Evolutionary conservation across 92 coral and sea anemone species (phyloP), one percentile per base, ranked within the genome.

Genomic region (Umimayanthus chanpuru): DNA sequence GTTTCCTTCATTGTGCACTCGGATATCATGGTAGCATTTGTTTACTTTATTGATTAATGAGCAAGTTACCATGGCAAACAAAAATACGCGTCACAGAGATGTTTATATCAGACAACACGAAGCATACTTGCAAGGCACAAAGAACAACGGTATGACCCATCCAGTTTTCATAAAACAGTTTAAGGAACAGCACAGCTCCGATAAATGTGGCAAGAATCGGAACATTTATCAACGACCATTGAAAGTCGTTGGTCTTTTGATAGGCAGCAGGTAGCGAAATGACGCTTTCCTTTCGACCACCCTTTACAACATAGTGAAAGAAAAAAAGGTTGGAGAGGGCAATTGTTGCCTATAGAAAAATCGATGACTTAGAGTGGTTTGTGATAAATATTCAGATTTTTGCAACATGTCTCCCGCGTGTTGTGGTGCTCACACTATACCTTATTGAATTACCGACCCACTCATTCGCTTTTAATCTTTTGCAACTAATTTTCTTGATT

Each of bases 31-130:
- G 47, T 76, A 39, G 55, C 80, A 36, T 2, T 8, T 21, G 9
- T 8, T 76, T 1, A 76, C 80, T 76, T 39, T 39, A 28, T 18
- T 76, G 20, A 5, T 18, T 8, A 76, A 39, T 39, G 80, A 15
- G 10, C 80, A 76, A 20, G 80, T 76, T 39, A 76, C 23, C 25
- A 76, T 39, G 6, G 80, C 55, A 76, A 76, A 76, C 16, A 72
- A n/a, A n/a, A n/a, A n/a, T n/a, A n/a, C n/a, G n/a, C 4, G 39
- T 14, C 23, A 72, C 76, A 29, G 76, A 72, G 20, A 28, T 28
- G 40, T 72, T 72, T 1, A 72, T 21, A 25, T 36, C 36, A 29
- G 58, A 53, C 12, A 12, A 11, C 58, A 53, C 11, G 20, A 53
- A 53, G 14, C 58, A 53, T 53, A 53, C 58, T 53, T 53, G 39